A percentile compares a stretch with the other conserved stretches of the same genome.
phyloP scores from a whole-genome alignment of 2,113 vertebrate genomes.

The Vombatus ursinus region DNA sequence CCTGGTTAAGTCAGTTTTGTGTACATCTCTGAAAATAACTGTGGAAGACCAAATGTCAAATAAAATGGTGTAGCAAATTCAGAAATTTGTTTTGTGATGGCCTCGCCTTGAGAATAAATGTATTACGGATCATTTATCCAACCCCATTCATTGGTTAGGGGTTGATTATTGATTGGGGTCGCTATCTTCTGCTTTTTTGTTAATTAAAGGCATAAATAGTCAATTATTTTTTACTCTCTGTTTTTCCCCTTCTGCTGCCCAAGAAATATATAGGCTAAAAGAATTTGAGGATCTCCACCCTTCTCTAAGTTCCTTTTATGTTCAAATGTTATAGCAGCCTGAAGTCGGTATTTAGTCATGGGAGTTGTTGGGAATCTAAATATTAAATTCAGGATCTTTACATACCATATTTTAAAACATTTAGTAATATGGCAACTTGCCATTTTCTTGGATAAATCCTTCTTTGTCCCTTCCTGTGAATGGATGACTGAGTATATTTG shows the following conservation, averaged over 20 bases:
- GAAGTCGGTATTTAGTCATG: not conserved
- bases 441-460: slow-evolving; percentile 57
- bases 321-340: not conserved
- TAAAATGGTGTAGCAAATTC: slow-evolving; percentile 34
- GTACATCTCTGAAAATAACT: not conserved
- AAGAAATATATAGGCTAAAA: not conserved
- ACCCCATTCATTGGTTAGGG: not conserved
- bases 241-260: not conserved
- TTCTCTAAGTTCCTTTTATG: not conserved
- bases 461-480: slow-evolving; percentile 49
- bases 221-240: not conserved
- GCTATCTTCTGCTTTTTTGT: not conserved
- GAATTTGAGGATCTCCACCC: not conserved
- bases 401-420: not conserved
- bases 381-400: not conserved
- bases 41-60: slow-evolving; percentile 34
- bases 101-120: slow-evolving; percentile 10
- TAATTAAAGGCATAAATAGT: slow-evolving; percentile 37
- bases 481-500: slow-evolving; percentile 58
- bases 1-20: not conserved
- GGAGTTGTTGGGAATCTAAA: slow-evolving; percentile 41
- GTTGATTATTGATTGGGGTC: not conserved
- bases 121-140: not conserved
- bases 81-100: not conserved
- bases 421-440: not conserved